phyloP scores from a whole-genome alignment of 2,797 vertebrate species.

The Chelon labrosus region DNA sequence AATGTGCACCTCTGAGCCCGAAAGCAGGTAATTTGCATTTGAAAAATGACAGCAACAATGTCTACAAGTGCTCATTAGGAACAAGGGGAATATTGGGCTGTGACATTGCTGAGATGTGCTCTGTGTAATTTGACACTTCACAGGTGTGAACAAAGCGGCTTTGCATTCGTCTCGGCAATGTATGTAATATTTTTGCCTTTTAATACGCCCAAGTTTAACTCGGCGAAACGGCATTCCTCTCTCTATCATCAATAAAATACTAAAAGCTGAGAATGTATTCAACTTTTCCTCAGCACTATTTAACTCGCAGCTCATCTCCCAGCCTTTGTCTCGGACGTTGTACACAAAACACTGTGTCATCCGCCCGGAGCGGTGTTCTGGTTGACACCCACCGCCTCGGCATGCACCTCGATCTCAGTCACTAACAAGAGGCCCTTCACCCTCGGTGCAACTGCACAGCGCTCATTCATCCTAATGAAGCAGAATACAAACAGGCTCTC shows the following conservation, averaged over 20 bases:
- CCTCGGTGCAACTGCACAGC: constrained; percentile 47
- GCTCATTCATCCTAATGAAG: constrained; percentile 74
- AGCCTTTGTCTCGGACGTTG: constrained; percentile 34
- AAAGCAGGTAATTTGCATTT: constrained; percentile 68
- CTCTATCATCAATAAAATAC: constrained; percentile 1
- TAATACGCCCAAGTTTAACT: background rate
- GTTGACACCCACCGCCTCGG: constrained; percentile 69
- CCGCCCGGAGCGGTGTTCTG: constrained; percentile 33
- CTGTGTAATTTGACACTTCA: constrained; percentile 68
- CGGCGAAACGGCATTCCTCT: background rate
- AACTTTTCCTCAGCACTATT: constrained; percentile 28
- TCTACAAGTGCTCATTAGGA: constrained; percentile 76
- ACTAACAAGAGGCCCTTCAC: constrained; percentile 77
- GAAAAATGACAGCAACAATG: constrained; percentile 67
- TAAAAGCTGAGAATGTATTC: constrained; percentile 16
- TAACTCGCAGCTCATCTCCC: constrained; percentile 27
- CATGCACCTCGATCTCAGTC: constrained; percentile 62
- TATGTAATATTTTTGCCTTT: constrained; percentile 14
- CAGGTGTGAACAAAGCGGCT: constrained; percentile 54
- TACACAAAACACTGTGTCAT: constrained; percentile 37
- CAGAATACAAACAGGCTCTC: constrained; percentile 46
- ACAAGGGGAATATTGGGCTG: constrained; percentile 63
- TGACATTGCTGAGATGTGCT: constrained; percentile 54
- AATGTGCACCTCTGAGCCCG: constrained; percentile 58
- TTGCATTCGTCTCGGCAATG: constrained; percentile 44